Base-by-base conservation (phyloP, 37 sponge, comb jelly and placozoan species). In the Ianthella basta region DNA sequence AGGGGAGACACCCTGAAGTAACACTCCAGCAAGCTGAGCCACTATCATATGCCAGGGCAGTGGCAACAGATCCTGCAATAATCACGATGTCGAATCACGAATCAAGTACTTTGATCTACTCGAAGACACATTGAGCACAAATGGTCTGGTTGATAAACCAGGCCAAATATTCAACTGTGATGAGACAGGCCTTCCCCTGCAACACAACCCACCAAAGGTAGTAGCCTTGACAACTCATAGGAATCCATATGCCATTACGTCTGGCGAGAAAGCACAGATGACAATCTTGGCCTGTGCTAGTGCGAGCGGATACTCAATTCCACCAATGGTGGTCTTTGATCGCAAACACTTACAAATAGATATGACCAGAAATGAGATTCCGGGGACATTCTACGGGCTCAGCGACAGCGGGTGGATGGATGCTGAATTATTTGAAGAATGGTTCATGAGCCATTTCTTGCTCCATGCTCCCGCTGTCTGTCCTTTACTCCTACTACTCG, bases 161-260 rank as follows among this genome's bases (percentile, higher is more conserved):
- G 12, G 30, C 16, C 73, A 29, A 15, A 72, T 72, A 13, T 72
- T 84, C 74, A 84, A 84, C 56, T 55, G 38, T 15, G 77, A 84
- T 30, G 74, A 84, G 57, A 73, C 77, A 38, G 85, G 85, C n/a
- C 13, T 84, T 50, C 77, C 85, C 27, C 59, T 84, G 6, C 16
- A 24, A 8, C 85, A 15, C 10, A 73, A 74, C 15, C 73, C 85
- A 53, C 29, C 56, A 27, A 55, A 54, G 23, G 74, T 84, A 14
- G 60, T 80, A 8, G 74, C 85, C 37, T 4, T 5, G 10, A 53
- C 15, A n/a, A 8, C 56, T 16, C 57, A 84, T 35, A 74, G 72
- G 37, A 67, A 82, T 30, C 73, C 73, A 13, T 32, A 32, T 72
- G 39, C 39, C 41, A 19, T 72, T 13, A 34, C 12, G 41, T 72